phyloP scores from a whole-genome alignment of 2,888 invertebrate species.

The Eueremaeus valkanovi region DNA sequence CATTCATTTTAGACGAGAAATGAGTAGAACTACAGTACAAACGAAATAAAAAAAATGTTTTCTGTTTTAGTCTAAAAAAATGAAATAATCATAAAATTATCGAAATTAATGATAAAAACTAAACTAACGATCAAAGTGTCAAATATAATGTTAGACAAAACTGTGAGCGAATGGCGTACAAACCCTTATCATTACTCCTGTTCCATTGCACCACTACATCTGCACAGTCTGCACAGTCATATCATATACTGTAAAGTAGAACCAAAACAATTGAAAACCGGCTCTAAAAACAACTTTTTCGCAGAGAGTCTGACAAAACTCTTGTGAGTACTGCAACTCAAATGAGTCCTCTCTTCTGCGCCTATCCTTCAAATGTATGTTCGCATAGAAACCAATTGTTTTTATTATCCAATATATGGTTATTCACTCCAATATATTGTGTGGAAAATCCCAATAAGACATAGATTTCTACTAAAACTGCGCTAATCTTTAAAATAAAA shows the following conservation, averaged over 20 bases:
- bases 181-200: not conserved
- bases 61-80: not conserved
- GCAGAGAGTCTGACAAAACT: not conserved
- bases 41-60: not conserved
- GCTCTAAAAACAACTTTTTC: constrained; percentile 11
- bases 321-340: not conserved
- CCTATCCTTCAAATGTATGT: not conserved
- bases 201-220: too few species aligned
- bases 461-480: too few species aligned
- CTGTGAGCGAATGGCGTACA: not conserved
- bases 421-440: not conserved
- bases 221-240: not conserved
- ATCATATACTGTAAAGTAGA: not conserved
- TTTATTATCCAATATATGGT: too few species aligned
- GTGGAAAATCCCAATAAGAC: not conserved
- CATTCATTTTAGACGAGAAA: constrained; percentile 10
- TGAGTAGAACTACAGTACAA: too few species aligned
- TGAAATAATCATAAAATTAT: not conserved
- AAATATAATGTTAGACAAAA: not conserved
- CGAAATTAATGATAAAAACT: not conserved
- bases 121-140: not conserved
- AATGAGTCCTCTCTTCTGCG: not conserved
- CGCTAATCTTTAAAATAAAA: too few species aligned
- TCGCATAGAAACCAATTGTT: not conserved
- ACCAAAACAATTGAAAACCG: not conserved